phyloP scores from a whole-genome alignment of 2,888 invertebrate species.

The Metopia argyrocephala region DNA sequence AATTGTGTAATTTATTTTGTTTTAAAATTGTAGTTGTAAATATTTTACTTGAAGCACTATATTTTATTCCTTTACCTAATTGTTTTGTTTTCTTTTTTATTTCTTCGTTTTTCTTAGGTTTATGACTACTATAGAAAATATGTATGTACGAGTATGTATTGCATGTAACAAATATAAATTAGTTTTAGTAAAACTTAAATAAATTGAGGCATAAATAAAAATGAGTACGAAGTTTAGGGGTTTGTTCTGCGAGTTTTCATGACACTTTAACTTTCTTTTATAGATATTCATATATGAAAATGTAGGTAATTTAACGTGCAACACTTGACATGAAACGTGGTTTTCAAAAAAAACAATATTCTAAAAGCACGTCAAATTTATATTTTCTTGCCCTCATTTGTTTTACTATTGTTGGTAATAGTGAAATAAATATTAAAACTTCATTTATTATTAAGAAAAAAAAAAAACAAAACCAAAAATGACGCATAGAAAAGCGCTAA shows the following conservation, averaged over 20 bases:
- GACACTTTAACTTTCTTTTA: conserved; percentile 25
- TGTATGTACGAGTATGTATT: conserved; percentile 3
- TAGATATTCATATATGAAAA: neutral
- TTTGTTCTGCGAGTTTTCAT: conserved; percentile 32
- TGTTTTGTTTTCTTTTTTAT: too few species aligned
- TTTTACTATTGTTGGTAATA: conserved; percentile 9
- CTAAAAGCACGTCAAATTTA: conserved; percentile 53
- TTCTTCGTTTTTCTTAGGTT: neutral
- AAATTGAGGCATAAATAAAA: conserved; percentile 53
- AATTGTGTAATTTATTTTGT: too few species aligned
- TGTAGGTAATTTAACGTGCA: neutral
- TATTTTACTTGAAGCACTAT: too few species aligned
- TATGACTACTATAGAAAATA: neutral
- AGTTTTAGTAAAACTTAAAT: conserved; percentile 35
- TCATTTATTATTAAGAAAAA: conserved; percentile 26
- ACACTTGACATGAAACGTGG: conserved; percentile 57
- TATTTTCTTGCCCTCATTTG: conserved; percentile 37
- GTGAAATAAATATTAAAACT: conserved; percentile 41
- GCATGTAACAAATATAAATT: conserved; percentile 24
- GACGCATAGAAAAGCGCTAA: conserved; percentile 51
- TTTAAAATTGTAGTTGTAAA: too few species aligned
- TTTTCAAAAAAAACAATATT: conserved; percentile 55
- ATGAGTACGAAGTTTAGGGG: conserved; percentile 51
- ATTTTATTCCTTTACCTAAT: too few species aligned
- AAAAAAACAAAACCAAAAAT: conserved; percentile 30